These are phyloP conservation scores for Torymus aiolomorphi DNA, from an alignment of 2,888 invertebrate species.

Conservation along the genomic window DNA sequence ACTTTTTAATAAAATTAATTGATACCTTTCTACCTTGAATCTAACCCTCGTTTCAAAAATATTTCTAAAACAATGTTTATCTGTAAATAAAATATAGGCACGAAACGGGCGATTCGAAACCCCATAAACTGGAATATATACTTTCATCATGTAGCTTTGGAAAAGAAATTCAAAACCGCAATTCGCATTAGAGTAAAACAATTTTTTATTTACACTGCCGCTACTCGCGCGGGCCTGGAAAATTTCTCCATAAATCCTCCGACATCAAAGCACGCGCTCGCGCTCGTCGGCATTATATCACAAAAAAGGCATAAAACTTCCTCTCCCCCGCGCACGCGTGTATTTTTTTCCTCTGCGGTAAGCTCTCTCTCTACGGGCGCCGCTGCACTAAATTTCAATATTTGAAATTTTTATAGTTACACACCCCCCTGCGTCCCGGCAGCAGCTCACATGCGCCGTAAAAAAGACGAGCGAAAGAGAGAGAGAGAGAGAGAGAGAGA, in stretches of 20 bases:
- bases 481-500: no score
- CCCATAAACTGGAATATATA: no score
- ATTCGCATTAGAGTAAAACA: slow-evolving; percentile 16
- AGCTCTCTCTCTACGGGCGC: slow-evolving; percentile 7
- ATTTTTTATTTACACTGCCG: slow-evolving; percentile 31
- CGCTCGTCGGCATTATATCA: slow-evolving; percentile 20
- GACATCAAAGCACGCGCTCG: slow-evolving; percentile 31
- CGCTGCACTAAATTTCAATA: slow-evolving; percentile 48
- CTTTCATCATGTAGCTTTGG: no score
- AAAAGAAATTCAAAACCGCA: neutral
- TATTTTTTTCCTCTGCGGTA: slow-evolving; percentile 19
- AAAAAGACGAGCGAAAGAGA: slow-evolving; percentile 8
- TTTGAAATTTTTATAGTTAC: slow-evolving; percentile 51
- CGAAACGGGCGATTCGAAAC: no score
- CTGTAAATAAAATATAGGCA: no score
- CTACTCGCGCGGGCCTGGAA: slow-evolving; percentile 2
- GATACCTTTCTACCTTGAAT: no score
- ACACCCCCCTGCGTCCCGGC: neutral
- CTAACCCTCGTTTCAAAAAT: no score
- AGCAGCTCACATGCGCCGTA: slow-evolving; percentile 11
- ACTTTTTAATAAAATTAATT: no score
- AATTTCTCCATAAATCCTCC: slow-evolving; percentile 35
- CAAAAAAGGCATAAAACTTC: slow-evolving; percentile 42
- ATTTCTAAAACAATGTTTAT: no score
- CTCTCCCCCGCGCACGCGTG: neutral